These are phyloP conservation scores for Grammomys dolichurus DNA, from an alignment of 2,113 vertebrate genomes.

Conservation along the genomic window DNA sequence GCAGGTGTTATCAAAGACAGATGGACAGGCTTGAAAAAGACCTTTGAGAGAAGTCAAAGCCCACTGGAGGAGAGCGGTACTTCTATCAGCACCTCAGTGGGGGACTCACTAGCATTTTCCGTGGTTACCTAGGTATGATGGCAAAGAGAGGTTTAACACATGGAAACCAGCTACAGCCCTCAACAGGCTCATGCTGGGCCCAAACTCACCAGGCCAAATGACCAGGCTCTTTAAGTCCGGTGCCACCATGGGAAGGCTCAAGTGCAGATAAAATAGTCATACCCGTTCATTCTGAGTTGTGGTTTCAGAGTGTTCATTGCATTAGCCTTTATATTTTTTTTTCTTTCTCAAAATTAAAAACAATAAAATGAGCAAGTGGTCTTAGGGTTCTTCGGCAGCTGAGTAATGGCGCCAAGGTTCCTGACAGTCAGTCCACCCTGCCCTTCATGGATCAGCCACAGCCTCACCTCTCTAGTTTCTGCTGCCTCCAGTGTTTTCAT, in stretches of 20 bases:
- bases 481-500: neutral
- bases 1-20: neutral
- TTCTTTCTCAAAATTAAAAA: conserved; percentile 38
- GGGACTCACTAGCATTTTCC: neutral
- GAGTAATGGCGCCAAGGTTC: neutral
- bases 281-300: neutral
- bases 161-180: neutral
- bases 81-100: neutral
- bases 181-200: neutral
- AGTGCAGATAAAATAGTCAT: neutral
- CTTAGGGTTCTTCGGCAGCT: neutral
- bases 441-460: neutral
- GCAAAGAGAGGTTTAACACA: neutral
- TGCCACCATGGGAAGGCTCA: neutral
- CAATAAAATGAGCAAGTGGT: neutral
- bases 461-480: neutral
- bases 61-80: neutral
- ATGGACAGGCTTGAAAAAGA: conserved; percentile 25
- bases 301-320: neutral
- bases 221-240: neutral
- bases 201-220: neutral
- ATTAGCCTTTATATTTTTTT: neutral
- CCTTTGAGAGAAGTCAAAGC: conserved; percentile 29
- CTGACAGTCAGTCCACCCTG: neutral
- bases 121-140: neutral